Evolutionary conservation across 2,797 vertebrate genomes (phyloP).

Genomic region (Eulemur mongoz): DNA sequence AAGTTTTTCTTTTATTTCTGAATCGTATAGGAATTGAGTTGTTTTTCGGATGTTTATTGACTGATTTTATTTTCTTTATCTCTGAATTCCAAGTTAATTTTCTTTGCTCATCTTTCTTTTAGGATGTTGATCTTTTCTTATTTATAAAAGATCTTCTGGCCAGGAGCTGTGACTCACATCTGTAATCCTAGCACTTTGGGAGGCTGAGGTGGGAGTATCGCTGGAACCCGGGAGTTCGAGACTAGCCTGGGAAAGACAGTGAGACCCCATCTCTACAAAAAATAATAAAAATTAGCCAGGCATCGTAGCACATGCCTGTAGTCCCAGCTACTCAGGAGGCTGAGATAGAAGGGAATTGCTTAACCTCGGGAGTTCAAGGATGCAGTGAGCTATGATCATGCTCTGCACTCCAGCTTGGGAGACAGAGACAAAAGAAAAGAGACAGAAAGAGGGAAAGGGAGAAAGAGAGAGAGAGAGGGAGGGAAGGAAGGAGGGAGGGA

Average conservation of each 20-base stretch:
- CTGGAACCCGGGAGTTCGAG: background rate
- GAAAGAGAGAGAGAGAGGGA: too few relatives aligned
- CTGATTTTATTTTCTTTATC: background rate
- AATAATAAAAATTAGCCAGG: background rate
- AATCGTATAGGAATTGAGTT: background rate
- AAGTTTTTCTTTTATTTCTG: background rate
- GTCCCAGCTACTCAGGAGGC: background rate
- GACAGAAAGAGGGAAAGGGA: too few relatives aligned
- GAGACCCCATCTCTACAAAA: background rate
- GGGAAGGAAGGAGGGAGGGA: too few relatives aligned
- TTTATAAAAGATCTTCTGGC: background rate
- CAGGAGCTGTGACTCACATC: fast-evolving
- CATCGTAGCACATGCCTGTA: background rate
- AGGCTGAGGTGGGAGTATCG: background rate
- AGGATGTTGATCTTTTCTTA: background rate
- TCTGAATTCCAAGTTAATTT: background rate
- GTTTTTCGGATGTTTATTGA: background rate
- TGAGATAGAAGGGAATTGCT: background rate
- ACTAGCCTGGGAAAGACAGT: background rate
- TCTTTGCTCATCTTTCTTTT: background rate
- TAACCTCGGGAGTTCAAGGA: background rate
- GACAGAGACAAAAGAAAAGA: background rate
- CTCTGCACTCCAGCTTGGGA: background rate
- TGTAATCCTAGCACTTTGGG: background rate
- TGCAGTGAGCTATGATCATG: background rate